A percentile compares a stretch with the other conserved stretches of the same genome.
Conservation (phyloP, 1,140 invertebrate species). For the Drosophila nannoptera region DNA sequence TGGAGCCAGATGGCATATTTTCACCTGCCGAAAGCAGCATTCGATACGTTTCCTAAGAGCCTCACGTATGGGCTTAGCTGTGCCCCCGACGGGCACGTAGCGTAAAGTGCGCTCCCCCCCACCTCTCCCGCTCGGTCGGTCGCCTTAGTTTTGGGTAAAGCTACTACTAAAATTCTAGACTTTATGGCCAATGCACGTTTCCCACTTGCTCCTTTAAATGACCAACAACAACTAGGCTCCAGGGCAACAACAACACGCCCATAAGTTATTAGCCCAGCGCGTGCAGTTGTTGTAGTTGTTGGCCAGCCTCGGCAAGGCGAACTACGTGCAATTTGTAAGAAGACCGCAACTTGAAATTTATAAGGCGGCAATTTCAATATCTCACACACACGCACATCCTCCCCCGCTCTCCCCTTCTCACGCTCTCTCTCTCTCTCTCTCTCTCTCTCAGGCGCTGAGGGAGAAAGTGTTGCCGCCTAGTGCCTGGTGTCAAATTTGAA, state of each 20-base stretch:
- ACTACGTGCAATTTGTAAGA: slow-evolving; percentile 55
- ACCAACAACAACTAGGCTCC: slow-evolving; percentile 1
- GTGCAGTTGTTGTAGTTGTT: slow-evolving; percentile 15
- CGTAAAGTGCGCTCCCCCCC: slow-evolving; percentile 39
- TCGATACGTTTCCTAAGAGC: slow-evolving; percentile 35
- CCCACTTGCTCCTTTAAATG: slow-evolving; percentile 19
- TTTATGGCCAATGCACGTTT: slow-evolving; percentile 66
- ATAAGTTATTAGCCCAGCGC: slow-evolving; percentile 62
- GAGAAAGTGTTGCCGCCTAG: not conserved
- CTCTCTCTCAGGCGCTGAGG: too few relatives aligned
- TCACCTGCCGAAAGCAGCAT: slow-evolving; percentile 7
- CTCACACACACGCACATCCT: slow-evolving; percentile 32
- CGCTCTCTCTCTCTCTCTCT: not conserved
- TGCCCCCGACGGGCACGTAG: not conserved
- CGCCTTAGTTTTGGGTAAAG: slow-evolving; percentile 61
- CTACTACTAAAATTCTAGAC: slow-evolving; percentile 61
- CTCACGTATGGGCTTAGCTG: slow-evolving; percentile 15
- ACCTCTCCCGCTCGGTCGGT: not conserved
- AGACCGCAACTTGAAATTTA: slow-evolving; percentile 72
- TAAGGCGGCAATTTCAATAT: slow-evolving; percentile 70
- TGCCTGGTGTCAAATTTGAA: slow-evolving; percentile 67
- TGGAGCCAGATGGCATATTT: not conserved
- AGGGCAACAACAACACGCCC: slow-evolving; percentile 33
- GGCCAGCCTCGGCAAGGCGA: slow-evolving; percentile 16
- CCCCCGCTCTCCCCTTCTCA: too few relatives aligned